These are phyloP conservation scores for Oscheius sp. DNA, from an alignment of 2,888 invertebrate genomes.

Conservation along the genomic window DNA sequence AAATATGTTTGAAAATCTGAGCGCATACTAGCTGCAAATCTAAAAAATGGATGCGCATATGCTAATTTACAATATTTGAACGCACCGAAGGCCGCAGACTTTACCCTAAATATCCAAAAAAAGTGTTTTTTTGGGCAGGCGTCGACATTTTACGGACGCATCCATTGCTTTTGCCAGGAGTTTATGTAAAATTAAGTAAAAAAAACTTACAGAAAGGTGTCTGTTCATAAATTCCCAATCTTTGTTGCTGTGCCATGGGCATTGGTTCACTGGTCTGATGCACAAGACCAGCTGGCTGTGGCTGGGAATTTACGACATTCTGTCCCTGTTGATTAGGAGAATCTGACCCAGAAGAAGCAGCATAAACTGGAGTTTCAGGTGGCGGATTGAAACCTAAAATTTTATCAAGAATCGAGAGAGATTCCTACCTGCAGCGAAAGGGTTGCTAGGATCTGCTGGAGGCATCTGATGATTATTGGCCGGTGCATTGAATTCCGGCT, in stretches of 20 bases:
- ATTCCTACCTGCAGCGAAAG: slow-evolving; percentile 42
- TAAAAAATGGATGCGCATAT: too few relatives aligned
- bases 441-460: slow-evolving; percentile 38
- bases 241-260: slow-evolving; percentile 25
- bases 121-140: too few relatives aligned
- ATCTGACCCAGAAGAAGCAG: slow-evolving; percentile 11
- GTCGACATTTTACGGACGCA: too few relatives aligned
- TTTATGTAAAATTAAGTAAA: not conserved
- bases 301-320: slow-evolving; percentile 21
- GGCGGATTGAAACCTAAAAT: not conserved
- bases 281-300: not conserved
- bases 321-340: not conserved
- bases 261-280: slow-evolving; percentile 15
- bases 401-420: too few relatives aligned
- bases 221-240: slow-evolving; percentile 60
- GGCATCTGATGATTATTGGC: slow-evolving; percentile 1
- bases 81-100: too few relatives aligned
- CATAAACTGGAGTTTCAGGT: slow-evolving; percentile 14
- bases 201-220: slow-evolving; percentile 61
- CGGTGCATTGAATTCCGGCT: slow-evolving; percentile 31
- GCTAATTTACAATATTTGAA: too few relatives aligned
- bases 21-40: too few relatives aligned
- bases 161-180: too few relatives aligned
- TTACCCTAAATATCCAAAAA: too few relatives aligned
- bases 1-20: not conserved